Conservation (phyloP, 1,140 invertebrate species). For the Drosophila virilis region DNA sequence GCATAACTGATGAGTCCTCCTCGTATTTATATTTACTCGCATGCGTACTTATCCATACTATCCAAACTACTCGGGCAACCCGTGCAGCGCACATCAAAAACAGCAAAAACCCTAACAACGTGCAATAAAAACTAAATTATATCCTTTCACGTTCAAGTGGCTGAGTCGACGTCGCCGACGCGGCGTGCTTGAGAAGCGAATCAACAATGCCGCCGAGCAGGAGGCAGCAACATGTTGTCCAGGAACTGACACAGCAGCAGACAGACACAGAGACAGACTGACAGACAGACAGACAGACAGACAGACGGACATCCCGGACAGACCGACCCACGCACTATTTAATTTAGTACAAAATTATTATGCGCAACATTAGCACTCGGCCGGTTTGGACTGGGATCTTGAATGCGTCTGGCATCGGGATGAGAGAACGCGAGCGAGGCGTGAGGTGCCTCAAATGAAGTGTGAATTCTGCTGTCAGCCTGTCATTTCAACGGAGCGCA, state of each 20-base stretch:
- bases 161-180: conserved; percentile 9
- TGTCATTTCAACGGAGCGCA: conserved; percentile 49
- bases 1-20: conserved; percentile 71
- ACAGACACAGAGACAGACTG: conserved; percentile 25
- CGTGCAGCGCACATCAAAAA: not conserved
- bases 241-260: conserved; percentile 20
- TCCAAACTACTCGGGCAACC: not conserved
- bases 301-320: conserved; percentile 23
- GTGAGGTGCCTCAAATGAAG: conserved; percentile 77
- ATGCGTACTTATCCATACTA: not conserved
- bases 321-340: conserved; percentile 78
- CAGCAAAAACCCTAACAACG: conserved; percentile 46
- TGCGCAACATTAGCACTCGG: conserved; percentile 77
- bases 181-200: conserved; percentile 39
- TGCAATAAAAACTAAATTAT: conserved; percentile 82
- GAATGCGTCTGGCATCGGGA: conserved; percentile 5
- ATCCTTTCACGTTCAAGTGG: conserved; percentile 77
- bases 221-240: conserved; percentile 68
- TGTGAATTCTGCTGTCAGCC: conserved; percentile 74
- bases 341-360: conserved; percentile 83
- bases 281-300: conserved; percentile 15
- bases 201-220: conserved; percentile 27
- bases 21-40: conserved; percentile 6
- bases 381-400: conserved; percentile 4
- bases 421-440: conserved; percentile 23